A percentile compares a stretch with the other conserved stretches of the same genome.
These are phyloP conservation scores for Carpatolechia fugitivella DNA, from an alignment of 2,888 invertebrate species.

Conservation along the genomic window DNA sequence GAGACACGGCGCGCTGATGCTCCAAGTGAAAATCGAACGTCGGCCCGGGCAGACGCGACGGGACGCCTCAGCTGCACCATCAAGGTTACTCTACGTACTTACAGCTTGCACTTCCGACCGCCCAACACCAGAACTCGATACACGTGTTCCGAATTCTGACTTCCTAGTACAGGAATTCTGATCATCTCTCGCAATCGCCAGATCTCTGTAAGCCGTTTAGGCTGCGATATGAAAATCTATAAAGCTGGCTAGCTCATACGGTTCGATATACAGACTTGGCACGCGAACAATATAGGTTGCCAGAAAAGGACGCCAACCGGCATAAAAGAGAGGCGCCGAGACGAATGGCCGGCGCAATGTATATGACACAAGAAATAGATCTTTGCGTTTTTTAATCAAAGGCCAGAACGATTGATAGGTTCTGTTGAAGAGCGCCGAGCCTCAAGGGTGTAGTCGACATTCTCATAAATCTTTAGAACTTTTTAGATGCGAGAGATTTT, in stretches of 20 bases:
- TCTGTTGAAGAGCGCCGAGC: conserved; percentile 2
- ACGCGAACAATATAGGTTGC: conserved; percentile 65
- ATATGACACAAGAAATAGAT: conserved; percentile 47
- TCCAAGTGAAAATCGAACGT: conserved; percentile 78
- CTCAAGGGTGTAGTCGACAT: neutral
- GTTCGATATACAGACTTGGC: conserved; percentile 66
- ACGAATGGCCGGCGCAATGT: conserved; percentile 50
- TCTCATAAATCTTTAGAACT: neutral
- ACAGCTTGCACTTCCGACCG: conserved; percentile 13
- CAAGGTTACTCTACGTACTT: conserved; percentile 56
- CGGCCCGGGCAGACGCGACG: conserved; percentile 75
- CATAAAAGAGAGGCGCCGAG: conserved; percentile 52
- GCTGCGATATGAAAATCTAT: conserved; percentile 43
- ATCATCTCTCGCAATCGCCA: neutral
- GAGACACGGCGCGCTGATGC: conserved; percentile 71
- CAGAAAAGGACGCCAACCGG: conserved; percentile 63
- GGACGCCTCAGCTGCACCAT: conserved; percentile 59
- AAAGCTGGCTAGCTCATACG: conserved; percentile 56
- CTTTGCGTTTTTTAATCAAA: conserved; percentile 56
- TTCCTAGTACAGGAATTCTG: neutral
- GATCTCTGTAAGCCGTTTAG: conserved; percentile 16
- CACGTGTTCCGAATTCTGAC: neutral
- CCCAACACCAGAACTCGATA: neutral
- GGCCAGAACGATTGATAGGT: conserved; percentile 34
- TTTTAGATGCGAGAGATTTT: neutral